Evolutionary conservation across 2,888 invertebrate species (phyloP), one percentile per base, ranked within the genome.

Genomic region (Notodonta dromedarius): DNA sequence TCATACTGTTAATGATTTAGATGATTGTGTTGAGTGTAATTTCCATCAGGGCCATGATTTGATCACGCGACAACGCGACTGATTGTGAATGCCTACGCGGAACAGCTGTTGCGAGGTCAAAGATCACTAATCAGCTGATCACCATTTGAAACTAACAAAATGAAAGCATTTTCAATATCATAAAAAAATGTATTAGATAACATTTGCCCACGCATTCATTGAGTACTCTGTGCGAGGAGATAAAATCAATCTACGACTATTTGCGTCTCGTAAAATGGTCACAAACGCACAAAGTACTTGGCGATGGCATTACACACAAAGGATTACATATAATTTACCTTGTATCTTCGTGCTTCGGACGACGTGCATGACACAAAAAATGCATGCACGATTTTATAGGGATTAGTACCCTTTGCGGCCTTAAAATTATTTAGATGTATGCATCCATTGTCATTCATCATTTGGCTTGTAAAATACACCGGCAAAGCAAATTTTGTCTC

Each of bases 341-440:
- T 98, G 80, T 96, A 96, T 88, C 96, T 95, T 78, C 97, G 95
- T 72, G 97, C 96, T 90, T 97, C 97, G 75, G 94, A 94, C 67
- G 97, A 96, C 61, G 97, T 96, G 86, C 97, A 96, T 70, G 97
- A 95, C 62, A 97, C 96, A 89, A 98, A 98, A 91, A 96, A 97
- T 70, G 96, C 96, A 93, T 98, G 97, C 78, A 98, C 96, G 78
- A 98, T 95, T 91, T 95, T 95, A 87, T 96, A 96, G 56, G 96
- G 95, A 86, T 95, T 95, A 70, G 95, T 94, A 77, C 97, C 97
- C 88, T 96, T 95, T 58, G 95, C 95, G 81, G 95, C 95, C 94
- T 97, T 97, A 92, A 96, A 96, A 92, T 95, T 95, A 90, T 95
- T 96, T 84, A 97, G 93, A 94, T 97, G 97, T 89, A 95, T 94